Conservation (phyloP, 2,113 vertebrate species). For the Piprites chloris region DNA sequence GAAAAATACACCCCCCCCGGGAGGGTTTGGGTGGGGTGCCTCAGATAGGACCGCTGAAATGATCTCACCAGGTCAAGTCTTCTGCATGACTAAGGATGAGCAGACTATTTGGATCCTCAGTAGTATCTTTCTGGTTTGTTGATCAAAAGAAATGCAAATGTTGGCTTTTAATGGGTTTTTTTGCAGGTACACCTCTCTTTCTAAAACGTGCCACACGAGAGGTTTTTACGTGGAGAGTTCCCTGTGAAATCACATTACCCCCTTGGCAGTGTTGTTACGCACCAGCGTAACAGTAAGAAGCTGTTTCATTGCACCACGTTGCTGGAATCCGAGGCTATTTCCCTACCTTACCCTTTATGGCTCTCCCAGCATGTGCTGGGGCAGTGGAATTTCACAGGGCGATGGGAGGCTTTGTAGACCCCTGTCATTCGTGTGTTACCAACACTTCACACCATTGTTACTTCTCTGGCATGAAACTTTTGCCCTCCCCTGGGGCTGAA, state of each 20-base stretch:
- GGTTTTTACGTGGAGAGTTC: not conserved
- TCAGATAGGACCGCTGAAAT: not conserved
- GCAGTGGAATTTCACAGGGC: not conserved
- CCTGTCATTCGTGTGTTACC: not conserved
- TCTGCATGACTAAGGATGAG: not conserved
- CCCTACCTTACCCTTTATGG: not conserved
- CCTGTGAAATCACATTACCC: not conserved
- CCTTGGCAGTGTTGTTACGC: fast-evolving
- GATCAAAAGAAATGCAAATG: not conserved
- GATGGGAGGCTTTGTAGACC: not conserved
- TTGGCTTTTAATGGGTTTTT: not conserved
- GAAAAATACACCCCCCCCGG: not conserved
- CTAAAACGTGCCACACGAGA: not conserved
- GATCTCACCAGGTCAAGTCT: not conserved
- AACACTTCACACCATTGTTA: not conserved
- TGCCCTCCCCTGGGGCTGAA: not conserved
- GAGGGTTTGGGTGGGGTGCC: not conserved
- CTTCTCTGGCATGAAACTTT: not conserved
- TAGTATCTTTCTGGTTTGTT: not conserved
- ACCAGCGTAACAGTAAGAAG: fast-evolving
- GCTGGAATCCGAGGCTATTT: not conserved
- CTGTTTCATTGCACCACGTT: fast-evolving
- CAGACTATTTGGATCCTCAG: not conserved
- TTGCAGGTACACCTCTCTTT: not conserved
- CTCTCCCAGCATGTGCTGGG: not conserved